Evolutionary conservation across 2,797 vertebrate species (phyloP).

Genomic region (Galaxias olidus): DNA sequence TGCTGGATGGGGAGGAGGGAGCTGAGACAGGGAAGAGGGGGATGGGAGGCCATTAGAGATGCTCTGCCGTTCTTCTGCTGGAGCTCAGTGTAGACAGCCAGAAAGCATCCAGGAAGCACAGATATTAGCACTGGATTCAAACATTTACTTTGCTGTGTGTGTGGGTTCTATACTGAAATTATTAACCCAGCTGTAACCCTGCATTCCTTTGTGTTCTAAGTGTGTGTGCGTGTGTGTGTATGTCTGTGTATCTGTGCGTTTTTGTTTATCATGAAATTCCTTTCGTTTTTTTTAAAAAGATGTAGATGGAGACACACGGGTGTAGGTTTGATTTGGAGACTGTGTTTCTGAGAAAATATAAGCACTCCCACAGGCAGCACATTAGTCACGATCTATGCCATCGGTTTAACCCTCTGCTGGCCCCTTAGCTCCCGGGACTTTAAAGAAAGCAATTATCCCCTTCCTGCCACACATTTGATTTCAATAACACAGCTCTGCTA

Average conservation of each 20-base stretch:
- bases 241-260: not conserved
- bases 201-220: constrained; percentile 10
- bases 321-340: too few species aligned
- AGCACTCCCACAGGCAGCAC: not conserved
- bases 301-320: too few species aligned
- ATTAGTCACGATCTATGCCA: not conserved
- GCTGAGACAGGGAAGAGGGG: constrained; percentile 38
- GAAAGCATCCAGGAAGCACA: constrained; percentile 36
- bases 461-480: not conserved
- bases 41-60: constrained; percentile 60
- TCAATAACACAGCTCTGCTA: not conserved
- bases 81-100: constrained; percentile 33
- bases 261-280: too few species aligned
- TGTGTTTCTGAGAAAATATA: too few species aligned
- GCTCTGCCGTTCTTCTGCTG: constrained; percentile 29
- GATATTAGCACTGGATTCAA: not conserved
- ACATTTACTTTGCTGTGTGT: constrained; percentile 14
- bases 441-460: not conserved
- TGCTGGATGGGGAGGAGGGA: constrained; percentile 10
- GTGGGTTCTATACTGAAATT: constrained; percentile 12
- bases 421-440: not conserved
- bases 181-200: constrained; percentile 1
- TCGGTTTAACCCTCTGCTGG: not conserved
- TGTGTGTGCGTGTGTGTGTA: constrained; percentile 9
- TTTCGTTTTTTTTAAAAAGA: too few species aligned